phyloP scores from a whole-genome alignment of 2,888 invertebrate genomes.

The Cynaeus angustus region DNA sequence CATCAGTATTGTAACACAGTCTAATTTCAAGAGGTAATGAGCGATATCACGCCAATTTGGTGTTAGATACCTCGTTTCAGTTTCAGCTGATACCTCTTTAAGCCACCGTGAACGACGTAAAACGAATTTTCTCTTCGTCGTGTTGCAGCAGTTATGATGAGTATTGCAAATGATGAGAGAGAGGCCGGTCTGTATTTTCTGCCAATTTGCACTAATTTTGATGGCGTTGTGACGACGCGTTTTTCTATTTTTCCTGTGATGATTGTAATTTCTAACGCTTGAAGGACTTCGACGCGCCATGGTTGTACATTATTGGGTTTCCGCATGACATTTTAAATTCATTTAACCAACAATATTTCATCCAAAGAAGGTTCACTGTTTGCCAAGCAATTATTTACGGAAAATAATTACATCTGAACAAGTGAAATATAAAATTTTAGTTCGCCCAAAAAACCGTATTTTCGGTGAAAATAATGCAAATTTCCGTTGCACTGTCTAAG shows the following conservation, averaged over 20 bases:
- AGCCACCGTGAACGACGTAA: conserved; percentile 24
- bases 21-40: conserved; percentile 42
- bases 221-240: conserved; percentile 70
- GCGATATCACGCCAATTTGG: conserved; percentile 44
- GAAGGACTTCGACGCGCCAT: conserved; percentile 63
- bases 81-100: conserved; percentile 23
- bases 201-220: conserved; percentile 72
- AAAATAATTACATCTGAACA: no score
- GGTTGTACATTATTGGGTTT: conserved; percentile 67
- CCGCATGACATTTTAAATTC: conserved; percentile 67
- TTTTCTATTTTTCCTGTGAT: conserved; percentile 71
- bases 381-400: no score
- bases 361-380: background rate
- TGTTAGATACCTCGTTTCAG: conserved; percentile 22
- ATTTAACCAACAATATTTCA: conserved; percentile 28
- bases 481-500: background rate
- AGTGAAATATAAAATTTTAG: no score
- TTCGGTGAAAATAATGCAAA: no score
- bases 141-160: conserved; percentile 33
- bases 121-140: conserved; percentile 33
- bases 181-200: conserved; percentile 70
- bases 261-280: conserved; percentile 71
- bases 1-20: conserved; percentile 31
- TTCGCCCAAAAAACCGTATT: no score
- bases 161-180: conserved; percentile 52